Evolutionary conservation across 1,140 invertebrate species (phyloP), one percentile per base, ranked within the genome.

Genomic region (Zophobas atratus): DNA sequence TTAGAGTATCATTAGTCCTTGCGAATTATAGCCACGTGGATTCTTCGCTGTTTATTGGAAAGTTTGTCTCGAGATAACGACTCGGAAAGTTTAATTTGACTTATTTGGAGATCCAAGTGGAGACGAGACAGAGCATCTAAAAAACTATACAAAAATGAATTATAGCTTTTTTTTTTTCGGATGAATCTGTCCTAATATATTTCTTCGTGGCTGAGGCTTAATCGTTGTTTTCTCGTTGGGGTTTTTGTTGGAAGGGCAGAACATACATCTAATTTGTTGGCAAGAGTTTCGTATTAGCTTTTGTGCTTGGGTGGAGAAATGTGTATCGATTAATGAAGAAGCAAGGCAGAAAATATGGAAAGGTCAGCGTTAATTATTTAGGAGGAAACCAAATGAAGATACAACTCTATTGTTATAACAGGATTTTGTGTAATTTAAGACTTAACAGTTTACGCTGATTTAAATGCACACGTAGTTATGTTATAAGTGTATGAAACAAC

Each of bases 41-140:
- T 20, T 51, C 4, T 51, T 20, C 6, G 49, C 49, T 51, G 6
- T 5, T 51, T 51, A 20, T 20, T 6, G 49, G 4, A 51, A 51
- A 51, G 4, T 51, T 20, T 2, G n/a, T 4, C 2, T 51, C 43
- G 49, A 51, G n/a, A 51, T 51, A 51, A 51, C 49, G 49, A 51
- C 6, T 51, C 20, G 49, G 49, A 51, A 51, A 46, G 4, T 51
- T 51, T 51, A 51, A 51, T 51, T 51, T 51, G 49, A 20, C 20
- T 20, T 20, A 20, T 20, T 20, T 20, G 20, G 20, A 20, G 20
- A 20, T 20, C 20, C 20, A 20, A 20, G 20, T 46, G 43, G 43
- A 46, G 43, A 8, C 43, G 43, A 46, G 3, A 46, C 3, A 46
- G 6, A 46, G 3, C 43, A 20, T 20, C 20, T 20, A 20, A 20